Conservation (phyloP, 2,888 invertebrate species). For the Balanococcus diminutus region DNA sequence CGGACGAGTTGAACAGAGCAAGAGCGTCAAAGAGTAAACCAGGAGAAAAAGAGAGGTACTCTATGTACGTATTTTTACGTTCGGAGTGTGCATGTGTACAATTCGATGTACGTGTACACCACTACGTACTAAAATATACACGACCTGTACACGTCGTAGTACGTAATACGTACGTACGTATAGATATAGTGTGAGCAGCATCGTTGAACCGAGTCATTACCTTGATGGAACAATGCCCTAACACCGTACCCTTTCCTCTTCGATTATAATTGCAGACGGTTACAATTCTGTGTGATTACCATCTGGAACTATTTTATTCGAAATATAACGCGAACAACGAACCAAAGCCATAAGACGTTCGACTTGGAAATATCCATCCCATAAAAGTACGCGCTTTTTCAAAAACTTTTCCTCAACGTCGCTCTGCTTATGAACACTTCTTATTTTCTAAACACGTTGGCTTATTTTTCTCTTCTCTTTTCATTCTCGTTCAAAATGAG, state of each 20-base stretch:
- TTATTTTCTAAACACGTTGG: neutral
- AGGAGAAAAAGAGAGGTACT: neutral
- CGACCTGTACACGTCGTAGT: neutral
- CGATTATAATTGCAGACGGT: constrained; percentile 30
- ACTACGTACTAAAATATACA: neutral
- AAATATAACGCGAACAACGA: neutral
- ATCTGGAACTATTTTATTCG: constrained; percentile 31
- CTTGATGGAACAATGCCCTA: constrained; percentile 39
- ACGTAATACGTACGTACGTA: neutral
- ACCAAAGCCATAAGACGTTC: too few species aligned
- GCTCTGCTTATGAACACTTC: neutral
- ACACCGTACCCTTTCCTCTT: constrained; percentile 33
- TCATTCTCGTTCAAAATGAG: neutral
- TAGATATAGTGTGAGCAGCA: constrained; percentile 15
- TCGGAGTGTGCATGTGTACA: neutral
- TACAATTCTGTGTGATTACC: constrained; percentile 41
- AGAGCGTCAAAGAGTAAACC: neutral
- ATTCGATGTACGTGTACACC: neutral
- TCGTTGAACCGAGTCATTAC: constrained; percentile 43
- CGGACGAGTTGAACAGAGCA: neutral
- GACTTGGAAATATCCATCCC: neutral
- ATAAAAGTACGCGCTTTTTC: neutral
- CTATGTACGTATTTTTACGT: neutral
- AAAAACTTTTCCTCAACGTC: neutral
- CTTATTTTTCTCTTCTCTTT: neutral